Evolutionary conservation across 2,888 invertebrate genomes (phyloP), one percentile per base, ranked within the genome.

Genomic region (Drosophila falleni): DNA sequence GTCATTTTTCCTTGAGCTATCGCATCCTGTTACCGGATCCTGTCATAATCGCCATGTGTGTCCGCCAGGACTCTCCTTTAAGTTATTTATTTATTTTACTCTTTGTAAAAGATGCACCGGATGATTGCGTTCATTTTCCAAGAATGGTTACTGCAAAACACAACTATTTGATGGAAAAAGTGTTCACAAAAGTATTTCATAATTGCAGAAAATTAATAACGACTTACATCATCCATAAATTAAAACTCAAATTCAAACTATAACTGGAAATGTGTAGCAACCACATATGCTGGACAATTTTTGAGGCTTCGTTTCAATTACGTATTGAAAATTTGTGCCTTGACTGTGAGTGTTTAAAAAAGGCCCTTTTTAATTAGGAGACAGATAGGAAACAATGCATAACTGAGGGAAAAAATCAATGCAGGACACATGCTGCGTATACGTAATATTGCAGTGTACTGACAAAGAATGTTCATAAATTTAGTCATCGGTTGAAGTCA

Each of bases 351-450:
- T 31, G 11, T 6, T 6, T 23, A 13, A 44, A 44, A 23, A 23
- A 13, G 19, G 1, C 1, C 10, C 2, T 6, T 9, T 29, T 49
- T 33, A 33, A 50, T 50, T 50, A 33, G 19, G 16, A 50, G 19
- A 19, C 33, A 8, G 13, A 8, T 10, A 50, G 29, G 5, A 26
- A 1, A 50, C 50, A 50, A 13, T 23, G 16, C 42, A 1, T 8
- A 4, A 11, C 15, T 41, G 1, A 19, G 2, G 11, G 9, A 16
- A 16, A 11, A 16, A 41, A 3, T 1, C 41, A 23, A 11, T n/a
- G 26, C 26, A 46, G 6, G 5, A 10, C 31, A 33, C 49, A 49
- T 16, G 29, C 15, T 49, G 31, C 51, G 37, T 51, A 51, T 51
- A 15, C 37, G 50, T 35, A 50, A 23, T 50, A 49, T 49, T 49